These are phyloP conservation scores for Eudemis profundana DNA, from an alignment of 2,888 invertebrate species.

Conservation along the genomic window DNA sequence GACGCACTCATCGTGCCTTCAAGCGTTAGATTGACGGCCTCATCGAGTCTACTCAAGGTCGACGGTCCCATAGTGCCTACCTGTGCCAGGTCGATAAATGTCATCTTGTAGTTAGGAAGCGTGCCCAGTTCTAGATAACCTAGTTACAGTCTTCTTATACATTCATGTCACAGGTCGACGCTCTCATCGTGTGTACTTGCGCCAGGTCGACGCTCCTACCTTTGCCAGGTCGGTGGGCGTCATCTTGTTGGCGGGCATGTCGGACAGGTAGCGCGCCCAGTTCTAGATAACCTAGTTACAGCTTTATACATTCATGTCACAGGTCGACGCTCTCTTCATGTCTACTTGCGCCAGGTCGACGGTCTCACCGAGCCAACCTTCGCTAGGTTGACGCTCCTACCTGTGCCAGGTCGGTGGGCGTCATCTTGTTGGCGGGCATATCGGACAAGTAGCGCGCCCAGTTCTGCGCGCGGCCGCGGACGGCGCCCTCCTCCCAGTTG, in stretches of 20 bases:
- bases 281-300: no score
- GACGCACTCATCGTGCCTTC: no score
- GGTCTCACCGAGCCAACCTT: conserved; percentile 60
- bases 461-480: conserved; percentile 90
- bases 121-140: no score
- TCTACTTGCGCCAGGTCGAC: no score
- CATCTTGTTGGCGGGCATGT: conserved; percentile 92
- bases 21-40: no score
- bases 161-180: no score
- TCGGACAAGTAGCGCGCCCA: conserved; percentile 90
- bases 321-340: no score
- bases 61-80: no score
- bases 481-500: conserved; percentile 76
- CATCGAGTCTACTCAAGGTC: no score
- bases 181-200: no score
- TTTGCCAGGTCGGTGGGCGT: conserved; percentile 90
- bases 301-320: no score
- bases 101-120: conserved; percentile 93
- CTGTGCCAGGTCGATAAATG: conserved; percentile 88
- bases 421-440: conserved; percentile 92
- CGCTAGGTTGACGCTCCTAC: conserved; percentile 83
- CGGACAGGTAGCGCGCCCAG: conserved; percentile 89
- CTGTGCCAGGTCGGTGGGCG: conserved; percentile 89
- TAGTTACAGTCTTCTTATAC: no score
- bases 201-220: conserved; percentile 52